phyloP scores from a whole-genome alignment of 2,797 vertebrate species.

The Octomys mimax region DNA sequence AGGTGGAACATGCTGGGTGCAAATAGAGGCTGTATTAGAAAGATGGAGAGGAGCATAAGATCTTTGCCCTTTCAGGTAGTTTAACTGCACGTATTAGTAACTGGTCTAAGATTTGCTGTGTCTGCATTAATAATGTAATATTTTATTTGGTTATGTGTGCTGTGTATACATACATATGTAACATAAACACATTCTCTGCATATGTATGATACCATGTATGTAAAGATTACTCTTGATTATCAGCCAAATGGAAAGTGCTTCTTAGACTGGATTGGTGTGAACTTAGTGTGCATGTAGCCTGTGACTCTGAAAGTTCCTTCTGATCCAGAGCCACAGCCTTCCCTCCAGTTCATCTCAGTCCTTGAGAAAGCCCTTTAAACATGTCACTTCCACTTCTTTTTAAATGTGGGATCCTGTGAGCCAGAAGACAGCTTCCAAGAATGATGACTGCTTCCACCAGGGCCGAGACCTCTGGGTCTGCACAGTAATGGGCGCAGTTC shows the following conservation, averaged over 20 bases:
- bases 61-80: slow-evolving; percentile 33
- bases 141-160: slow-evolving; percentile 57
- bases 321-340: background rate
- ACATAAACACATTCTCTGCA: background rate
- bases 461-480: slow-evolving; percentile 3
- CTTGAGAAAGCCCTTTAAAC: slow-evolving; percentile 13
- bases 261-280: background rate
- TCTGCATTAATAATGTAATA: slow-evolving; percentile 25
- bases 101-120: slow-evolving; percentile 37
- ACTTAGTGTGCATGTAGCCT: background rate
- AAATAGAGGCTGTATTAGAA: slow-evolving; percentile 3
- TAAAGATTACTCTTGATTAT: slow-evolving; percentile 58
- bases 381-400: slow-evolving; percentile 9
- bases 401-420: background rate
- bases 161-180: slow-evolving; percentile 7
- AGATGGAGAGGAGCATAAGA: slow-evolving; percentile 21
- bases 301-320: background rate
- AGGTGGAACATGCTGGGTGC: background rate
- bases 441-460: background rate
- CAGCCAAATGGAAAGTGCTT: background rate
- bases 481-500: background rate
- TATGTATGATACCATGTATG: background rate
- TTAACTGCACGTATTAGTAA: slow-evolving; percentile 49
- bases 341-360: background rate
- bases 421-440: slow-evolving; percentile 19